Base-by-base conservation (phyloP, 2,113 vertebrate species). In the Misgurnus mizolepis region DNA sequence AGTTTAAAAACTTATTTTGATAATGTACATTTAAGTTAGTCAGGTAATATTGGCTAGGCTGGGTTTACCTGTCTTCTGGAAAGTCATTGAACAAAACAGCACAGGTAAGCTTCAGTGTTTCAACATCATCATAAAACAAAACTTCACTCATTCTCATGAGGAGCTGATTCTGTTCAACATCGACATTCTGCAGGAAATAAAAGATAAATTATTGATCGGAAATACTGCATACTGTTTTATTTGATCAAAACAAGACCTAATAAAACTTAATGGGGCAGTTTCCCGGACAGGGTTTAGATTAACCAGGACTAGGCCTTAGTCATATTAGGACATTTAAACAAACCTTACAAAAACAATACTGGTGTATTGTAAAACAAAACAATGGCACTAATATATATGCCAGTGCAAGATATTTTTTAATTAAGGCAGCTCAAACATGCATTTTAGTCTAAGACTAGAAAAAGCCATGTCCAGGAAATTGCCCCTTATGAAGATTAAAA, bases 91-190 rank as follows among this genome's bases (percentile, higher is more conserved):
- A 67, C 40, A 87, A 80, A 0, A 0, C 0, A 4, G 9, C 72
- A 67, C 80, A 22, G 1, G 11, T 67, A 7, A 89, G 1, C 72
- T 89, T 89, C 50, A 85, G 62, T 0, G 2, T 0, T 0, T 89
- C 75, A 0, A 43, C 18, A 73, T n/a, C 1, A 1, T 2, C 4
- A 14, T 27, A 61, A 0, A 67, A 9, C 66, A 90, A 4, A 61
- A 90, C 47, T 0, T 92, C 85, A 41, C 3, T 1, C 43, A 88
- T 47, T 4, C 27, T 64, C 34, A 80, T 49, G 67, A 92, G 62
- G 22, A 84, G 7, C 5, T 3, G 6, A 47, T 73, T 22, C 12
- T 55, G n/a, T 0, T 65, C 12, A 45, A 85, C 83, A 22, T 11
- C 81, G 0, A 58, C 84, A 22, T 79, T 88, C 90, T 91, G 84